Conservation (phyloP, 2,888 invertebrate species). For the Cheilosia pagana region DNA sequence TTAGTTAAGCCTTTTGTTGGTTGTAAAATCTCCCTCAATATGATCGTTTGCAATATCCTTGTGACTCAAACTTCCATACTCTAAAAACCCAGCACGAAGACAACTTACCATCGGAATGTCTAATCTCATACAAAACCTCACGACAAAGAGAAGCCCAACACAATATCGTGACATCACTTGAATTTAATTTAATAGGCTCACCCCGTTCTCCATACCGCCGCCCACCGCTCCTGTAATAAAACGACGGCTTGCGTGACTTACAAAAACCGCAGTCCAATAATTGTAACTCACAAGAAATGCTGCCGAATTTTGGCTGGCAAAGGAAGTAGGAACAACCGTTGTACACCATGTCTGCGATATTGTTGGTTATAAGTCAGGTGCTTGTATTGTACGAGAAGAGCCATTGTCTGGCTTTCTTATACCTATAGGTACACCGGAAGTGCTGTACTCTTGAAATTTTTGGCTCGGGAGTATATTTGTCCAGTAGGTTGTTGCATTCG, state of each 20-base stretch:
- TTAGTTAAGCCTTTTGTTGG: no score
- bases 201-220: not conserved
- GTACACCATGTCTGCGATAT: slow-evolving; percentile 35
- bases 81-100: not conserved
- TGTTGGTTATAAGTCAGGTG: slow-evolving; percentile 40
- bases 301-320: slow-evolving; percentile 22
- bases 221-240: not conserved
- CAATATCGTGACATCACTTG: slow-evolving; percentile 2
- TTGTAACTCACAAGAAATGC: slow-evolving; percentile 48
- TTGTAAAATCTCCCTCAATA: no score
- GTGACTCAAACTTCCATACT: not conserved
- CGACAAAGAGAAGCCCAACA: not conserved
- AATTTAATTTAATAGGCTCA: slow-evolving; percentile 1
- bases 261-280: slow-evolving; percentile 50
- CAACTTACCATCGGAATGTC: not conserved
- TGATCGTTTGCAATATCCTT: no score
- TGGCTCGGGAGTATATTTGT: slow-evolving; percentile 47
- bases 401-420: slow-evolving; percentile 15
- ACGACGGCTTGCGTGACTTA: slow-evolving; percentile 29
- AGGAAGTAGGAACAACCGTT: slow-evolving; percentile 15
- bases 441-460: slow-evolving; percentile 32
- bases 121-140: not conserved
- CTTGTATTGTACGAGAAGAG: slow-evolving; percentile 15
- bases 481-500: slow-evolving; percentile 40
- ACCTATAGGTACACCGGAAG: slow-evolving; percentile 20